Base-by-base conservation (phyloP, 2,888 invertebrate genomes). In the Mermis nigrescens region DNA sequence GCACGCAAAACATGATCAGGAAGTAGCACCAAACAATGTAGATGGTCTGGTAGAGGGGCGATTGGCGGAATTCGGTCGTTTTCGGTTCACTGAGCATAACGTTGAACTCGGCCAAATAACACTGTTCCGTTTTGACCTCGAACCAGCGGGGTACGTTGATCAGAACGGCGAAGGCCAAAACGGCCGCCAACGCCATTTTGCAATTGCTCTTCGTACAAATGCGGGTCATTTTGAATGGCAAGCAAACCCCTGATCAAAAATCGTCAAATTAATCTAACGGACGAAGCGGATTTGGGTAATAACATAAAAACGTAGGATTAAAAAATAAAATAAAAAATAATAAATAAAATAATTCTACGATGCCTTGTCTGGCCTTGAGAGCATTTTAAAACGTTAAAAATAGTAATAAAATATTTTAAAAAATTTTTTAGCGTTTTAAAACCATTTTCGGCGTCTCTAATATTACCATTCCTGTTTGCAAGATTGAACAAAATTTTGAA, bases 121-220 rank as follows among this genome's bases (percentile, higher is more conserved):
- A 19, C 19, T 27, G 4, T 60, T 55, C 1, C 3, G 32, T 22
- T 66, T 63, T 24, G 63, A 53, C 64, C 70, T 74, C 65, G 72
- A 75, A 64, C 72, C 74, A 75, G 15, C 75, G 69, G 1, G 73
- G 70, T 2, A 69, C 60, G 64, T 76, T 76, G 66, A 74, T 75
- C n/a, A 75, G 60, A 1, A 72, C 63, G 1, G 75, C 68, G 28
- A 68, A 64, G 2, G 71, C 48, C 1, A 74, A 68, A 46, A 76
- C 73, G 4, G 62, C 63, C 1, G 68, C 55, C 3, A 75, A 71
- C 28, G 73, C 70, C 24, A 68, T 64, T 27, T 71, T 67, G 1
- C 75, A 74, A 26, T 74, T 66, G 2, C 66, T 66, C n/a, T 71
- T 69, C 1, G 73, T 72, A 59, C 76, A 73, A 69, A 76, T 72